Conservation (phyloP, 2,113 vertebrate species). For the Varanus komodoensis region DNA sequence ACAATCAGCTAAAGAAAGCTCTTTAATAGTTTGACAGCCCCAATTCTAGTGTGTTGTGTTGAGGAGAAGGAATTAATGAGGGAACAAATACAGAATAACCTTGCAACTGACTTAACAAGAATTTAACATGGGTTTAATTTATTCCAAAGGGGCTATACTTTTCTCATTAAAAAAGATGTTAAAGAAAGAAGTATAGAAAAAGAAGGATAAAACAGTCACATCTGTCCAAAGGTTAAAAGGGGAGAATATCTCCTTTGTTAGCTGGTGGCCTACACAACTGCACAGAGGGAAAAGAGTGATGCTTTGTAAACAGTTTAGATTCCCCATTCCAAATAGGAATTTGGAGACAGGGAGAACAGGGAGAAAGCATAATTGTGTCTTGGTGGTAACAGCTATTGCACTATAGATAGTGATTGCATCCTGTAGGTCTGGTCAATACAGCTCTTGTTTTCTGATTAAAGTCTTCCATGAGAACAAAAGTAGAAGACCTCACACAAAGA, state of each 20-base stretch:
- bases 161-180: not conserved
- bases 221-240: not conserved
- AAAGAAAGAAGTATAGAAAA: constrained; percentile 9
- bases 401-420: constrained; percentile 14
- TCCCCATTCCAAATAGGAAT: not conserved
- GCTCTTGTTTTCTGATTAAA: constrained; percentile 2
- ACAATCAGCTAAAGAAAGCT: not conserved
- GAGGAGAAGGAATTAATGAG: constrained; percentile 13
- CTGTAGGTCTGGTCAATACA: constrained; percentile 10
- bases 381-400: not conserved
- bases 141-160: constrained; percentile 1
- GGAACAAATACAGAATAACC: not conserved
- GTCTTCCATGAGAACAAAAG: constrained; percentile 20
- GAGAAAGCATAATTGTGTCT: not conserved
- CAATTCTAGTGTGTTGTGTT: not conserved
- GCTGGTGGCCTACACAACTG: not conserved
- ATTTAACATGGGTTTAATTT: not conserved
- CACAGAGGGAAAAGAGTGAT: not conserved
- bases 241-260: not conserved
- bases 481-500: not conserved
- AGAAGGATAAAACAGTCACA: not conserved
- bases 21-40: not conserved
- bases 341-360: not conserved
- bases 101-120: not conserved
- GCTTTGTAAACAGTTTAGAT: constrained; percentile 1